phyloP scores from a whole-genome alignment of 2,888 invertebrate genomes.

The Pseudococcus jackbeardsleyi region DNA sequence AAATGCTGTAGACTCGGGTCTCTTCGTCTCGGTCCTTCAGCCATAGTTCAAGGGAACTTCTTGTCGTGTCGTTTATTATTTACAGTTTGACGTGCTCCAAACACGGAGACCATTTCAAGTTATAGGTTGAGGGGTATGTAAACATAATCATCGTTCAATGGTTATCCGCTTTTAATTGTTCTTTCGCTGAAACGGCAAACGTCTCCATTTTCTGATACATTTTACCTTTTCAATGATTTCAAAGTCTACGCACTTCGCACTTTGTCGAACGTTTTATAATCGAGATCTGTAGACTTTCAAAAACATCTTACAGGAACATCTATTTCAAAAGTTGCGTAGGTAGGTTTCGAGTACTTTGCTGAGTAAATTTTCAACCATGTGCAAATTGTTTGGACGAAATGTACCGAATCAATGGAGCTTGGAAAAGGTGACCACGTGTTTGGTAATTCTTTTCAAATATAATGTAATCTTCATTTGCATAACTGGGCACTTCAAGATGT shows the following conservation, averaged over 20 bases:
- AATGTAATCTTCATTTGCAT: neutral
- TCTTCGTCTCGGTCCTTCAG: neutral
- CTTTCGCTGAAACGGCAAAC: neutral
- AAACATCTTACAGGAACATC: neutral
- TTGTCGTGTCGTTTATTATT: constrained; percentile 45
- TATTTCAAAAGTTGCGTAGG: constrained; percentile 14
- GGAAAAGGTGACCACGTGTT: neutral
- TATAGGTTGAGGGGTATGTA: constrained; percentile 24
- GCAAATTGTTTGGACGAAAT: neutral
- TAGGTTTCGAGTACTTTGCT: neutral
- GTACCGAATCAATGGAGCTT: neutral
- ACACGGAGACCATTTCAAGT: constrained; percentile 40
- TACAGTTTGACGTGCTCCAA: constrained; percentile 41
- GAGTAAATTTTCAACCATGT: neutral
- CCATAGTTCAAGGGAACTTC: constrained; percentile 3
- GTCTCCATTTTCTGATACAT: constrained; percentile 45
- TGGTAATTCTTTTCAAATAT: too few relatives aligned
- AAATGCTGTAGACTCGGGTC: constrained; percentile 26
- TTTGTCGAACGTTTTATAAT: neutral
- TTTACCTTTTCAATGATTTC: constrained; percentile 39
- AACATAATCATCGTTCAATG: constrained; percentile 26
- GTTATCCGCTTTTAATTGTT: constrained; percentile 42
- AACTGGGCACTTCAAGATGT: neutral
- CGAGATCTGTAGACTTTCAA: neutral
- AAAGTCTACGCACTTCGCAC: neutral